Conservation (phyloP, 1,140 invertebrate species). For the Sminthurides bifidus region DNA sequence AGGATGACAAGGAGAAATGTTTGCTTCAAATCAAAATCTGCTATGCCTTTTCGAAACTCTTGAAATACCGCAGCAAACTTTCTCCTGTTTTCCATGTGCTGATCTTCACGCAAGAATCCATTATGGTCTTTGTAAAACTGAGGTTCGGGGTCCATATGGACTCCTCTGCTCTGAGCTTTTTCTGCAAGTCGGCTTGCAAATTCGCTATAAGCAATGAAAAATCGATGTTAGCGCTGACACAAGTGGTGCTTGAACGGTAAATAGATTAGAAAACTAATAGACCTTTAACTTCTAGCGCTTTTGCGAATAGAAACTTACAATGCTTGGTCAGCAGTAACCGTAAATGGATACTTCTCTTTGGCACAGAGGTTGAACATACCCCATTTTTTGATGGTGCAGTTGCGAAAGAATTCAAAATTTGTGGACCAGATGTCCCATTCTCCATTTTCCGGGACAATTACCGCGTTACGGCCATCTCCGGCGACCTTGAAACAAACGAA, state of each 20-base stretch:
- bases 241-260: too few species aligned
- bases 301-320: too few species aligned
- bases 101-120: too few species aligned
- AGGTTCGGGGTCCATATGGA: too few species aligned
- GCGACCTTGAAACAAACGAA: background rate
- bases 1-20: slow-evolving; percentile 16
- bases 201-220: too few species aligned
- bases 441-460: slow-evolving; percentile 13
- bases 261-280: too few species aligned
- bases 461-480: background rate
- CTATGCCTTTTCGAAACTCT: background rate
- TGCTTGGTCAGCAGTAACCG: too few species aligned
- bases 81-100: too few species aligned
- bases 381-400: slow-evolving; percentile 4
- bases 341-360: too few species aligned
- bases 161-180: background rate
- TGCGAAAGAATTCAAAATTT: slow-evolving; percentile 15
- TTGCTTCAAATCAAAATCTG: background rate
- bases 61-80: background rate
- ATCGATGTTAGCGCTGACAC: too few species aligned
- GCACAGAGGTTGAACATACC: slow-evolving; percentile 12
- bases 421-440: slow-evolving; percentile 14
- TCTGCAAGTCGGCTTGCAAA: background rate
- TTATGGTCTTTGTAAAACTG: too few species aligned
- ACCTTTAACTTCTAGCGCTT: too few species aligned